These are phyloP conservation scores for Aphelinus certus DNA, from an alignment of 1,140 invertebrate species.

Conservation along the genomic window DNA sequence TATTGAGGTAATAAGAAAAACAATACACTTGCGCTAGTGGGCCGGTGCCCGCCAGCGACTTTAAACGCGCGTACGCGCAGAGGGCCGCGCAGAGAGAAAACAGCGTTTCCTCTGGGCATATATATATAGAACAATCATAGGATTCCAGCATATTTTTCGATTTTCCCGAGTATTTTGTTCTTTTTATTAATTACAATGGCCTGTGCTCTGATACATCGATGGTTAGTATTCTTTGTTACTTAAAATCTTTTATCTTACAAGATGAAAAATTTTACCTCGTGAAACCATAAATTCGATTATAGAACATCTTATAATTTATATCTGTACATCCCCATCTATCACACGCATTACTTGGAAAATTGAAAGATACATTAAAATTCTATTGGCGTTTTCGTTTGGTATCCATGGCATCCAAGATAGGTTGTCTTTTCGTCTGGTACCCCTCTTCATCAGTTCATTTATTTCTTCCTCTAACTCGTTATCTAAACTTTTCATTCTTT, in stretches of 20 bases:
- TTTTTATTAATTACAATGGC: background rate
- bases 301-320: slow-evolving; percentile 65
- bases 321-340: slow-evolving; percentile 64
- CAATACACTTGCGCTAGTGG: no score
- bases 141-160: slow-evolving; percentile 3
- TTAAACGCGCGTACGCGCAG: no score
- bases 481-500: slow-evolving; percentile 91
- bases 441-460: slow-evolving; percentile 88
- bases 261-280: slow-evolving; percentile 28
- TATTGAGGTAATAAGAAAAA: no score
- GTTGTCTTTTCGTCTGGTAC: slow-evolving; percentile 97
- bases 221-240: slow-evolving; percentile 53
- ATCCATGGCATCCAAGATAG: slow-evolving; percentile 98
- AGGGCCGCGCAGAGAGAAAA: no score
- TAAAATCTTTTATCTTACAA: slow-evolving; percentile 29
- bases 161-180: background rate
- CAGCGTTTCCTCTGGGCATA: background rate
- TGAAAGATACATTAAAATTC: slow-evolving; percentile 77
- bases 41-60: no score
- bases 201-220: background rate
- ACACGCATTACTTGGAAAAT: slow-evolving; percentile 51
- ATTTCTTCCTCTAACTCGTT: slow-evolving; percentile 99
- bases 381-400: slow-evolving; percentile 96
- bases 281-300: slow-evolving; percentile 33
- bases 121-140: background rate